Evolutionary conservation across 2,797 vertebrate genomes (phyloP).

Genomic region (Ciconia nigra): DNA sequence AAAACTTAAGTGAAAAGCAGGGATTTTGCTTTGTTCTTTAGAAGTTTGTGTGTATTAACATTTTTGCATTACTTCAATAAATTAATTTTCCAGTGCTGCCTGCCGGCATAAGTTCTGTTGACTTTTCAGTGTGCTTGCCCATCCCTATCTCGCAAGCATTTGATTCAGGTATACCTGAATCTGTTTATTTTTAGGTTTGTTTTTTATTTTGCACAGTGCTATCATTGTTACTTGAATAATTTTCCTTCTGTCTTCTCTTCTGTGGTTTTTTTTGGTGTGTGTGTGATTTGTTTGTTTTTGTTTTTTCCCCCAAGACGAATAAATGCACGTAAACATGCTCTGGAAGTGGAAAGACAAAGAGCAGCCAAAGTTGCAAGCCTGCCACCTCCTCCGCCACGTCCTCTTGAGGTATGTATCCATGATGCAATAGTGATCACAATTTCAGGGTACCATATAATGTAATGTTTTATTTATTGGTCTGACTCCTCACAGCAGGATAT

Average conservation of each 20-base stretch:
- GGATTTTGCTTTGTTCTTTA: background rate
- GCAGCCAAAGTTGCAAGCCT: slow-evolving; percentile 85
- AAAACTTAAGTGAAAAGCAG: background rate
- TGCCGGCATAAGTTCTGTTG: background rate
- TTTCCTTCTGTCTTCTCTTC: background rate
- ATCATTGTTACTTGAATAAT: background rate
- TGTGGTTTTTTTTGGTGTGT: background rate
- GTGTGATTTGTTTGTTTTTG: background rate
- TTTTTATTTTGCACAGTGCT: background rate
- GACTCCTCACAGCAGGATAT: background rate
- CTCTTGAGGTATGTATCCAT: slow-evolving; percentile 78
- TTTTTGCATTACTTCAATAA: background rate
- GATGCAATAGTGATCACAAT: background rate
- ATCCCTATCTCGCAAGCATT: background rate
- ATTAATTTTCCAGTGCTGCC: background rate
- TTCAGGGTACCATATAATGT: background rate
- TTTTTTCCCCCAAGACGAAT: slow-evolving; percentile 64
- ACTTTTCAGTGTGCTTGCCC: background rate
- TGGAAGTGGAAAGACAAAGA: slow-evolving; percentile 86
- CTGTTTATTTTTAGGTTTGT: background rate
- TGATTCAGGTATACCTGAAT: background rate
- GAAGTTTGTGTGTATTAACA: background rate
- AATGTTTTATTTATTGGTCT: background rate
- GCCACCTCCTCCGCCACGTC: slow-evolving; percentile 78
- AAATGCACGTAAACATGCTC: slow-evolving; percentile 82